Conservation (phyloP, 2,888 invertebrate genomes). For the Phragmatobia fuliginosa region DNA sequence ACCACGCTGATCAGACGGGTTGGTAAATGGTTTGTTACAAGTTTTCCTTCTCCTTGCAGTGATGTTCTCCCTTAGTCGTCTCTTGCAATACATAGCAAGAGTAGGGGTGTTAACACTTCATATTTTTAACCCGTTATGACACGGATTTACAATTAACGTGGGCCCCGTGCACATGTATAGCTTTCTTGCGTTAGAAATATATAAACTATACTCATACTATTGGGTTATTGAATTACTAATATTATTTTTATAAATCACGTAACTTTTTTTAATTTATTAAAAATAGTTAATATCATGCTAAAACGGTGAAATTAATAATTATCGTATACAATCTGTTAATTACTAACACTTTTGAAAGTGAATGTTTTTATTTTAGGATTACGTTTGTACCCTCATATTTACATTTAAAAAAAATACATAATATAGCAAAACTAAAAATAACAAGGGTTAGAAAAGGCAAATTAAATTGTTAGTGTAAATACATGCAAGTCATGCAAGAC, state of each 20-base stretch:
- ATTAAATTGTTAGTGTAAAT: slow-evolving; percentile 19
- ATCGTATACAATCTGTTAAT: not conserved
- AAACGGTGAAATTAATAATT: not conserved
- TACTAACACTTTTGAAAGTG: not conserved
- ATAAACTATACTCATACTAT: not conserved
- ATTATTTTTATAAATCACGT: not conserved
- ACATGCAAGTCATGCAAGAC: slow-evolving; percentile 35
- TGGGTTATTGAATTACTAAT: not conserved
- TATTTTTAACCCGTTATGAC: no score
- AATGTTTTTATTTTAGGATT: not conserved
- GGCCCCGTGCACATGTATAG: no score
- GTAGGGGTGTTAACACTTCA: no score
- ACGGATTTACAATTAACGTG: no score
- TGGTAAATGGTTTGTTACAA: no score
- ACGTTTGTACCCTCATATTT: slow-evolving; percentile 10
- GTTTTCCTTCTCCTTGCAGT: no score
- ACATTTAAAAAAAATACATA: no score
- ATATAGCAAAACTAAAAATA: slow-evolving; percentile 47
- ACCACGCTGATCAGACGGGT: no score
- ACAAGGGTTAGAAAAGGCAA: slow-evolving; percentile 60
- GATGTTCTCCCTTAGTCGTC: no score
- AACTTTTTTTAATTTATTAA: not conserved
- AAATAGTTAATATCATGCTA: not conserved
- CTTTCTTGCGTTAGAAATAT: not conserved
- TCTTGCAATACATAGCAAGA: no score